Evolutionary conservation across 2,888 invertebrate genomes (phyloP).

Genomic region (Pseudococcus jackbeardsleyi): DNA sequence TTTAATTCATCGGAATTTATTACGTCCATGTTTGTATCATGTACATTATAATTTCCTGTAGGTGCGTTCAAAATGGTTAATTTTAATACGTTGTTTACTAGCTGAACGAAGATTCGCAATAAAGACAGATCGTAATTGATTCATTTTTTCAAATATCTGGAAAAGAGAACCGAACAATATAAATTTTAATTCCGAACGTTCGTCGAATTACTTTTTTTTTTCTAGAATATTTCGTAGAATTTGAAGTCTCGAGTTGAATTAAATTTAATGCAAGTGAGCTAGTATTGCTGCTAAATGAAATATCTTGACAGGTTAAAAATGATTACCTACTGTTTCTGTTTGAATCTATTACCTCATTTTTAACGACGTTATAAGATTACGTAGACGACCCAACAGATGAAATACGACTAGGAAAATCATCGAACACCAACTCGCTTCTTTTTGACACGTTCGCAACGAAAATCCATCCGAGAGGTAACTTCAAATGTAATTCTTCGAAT

Average conservation of each 20-base stretch:
- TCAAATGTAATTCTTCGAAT: not conserved
- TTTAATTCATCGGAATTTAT: conserved; percentile 65
- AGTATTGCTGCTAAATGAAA: not conserved
- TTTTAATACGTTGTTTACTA: conserved; percentile 40
- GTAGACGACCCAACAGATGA: not conserved
- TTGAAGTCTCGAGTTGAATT: not conserved
- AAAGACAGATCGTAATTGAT: not conserved
- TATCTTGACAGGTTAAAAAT: conserved; percentile 9
- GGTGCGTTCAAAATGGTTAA: conserved; percentile 16
- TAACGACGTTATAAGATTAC: not conserved
- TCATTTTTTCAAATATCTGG: conserved; percentile 2
- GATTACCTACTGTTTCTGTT: not conserved
- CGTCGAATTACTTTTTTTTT: not conserved
- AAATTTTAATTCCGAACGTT: not conserved
- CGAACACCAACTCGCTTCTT: not conserved
- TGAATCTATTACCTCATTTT: conserved; percentile 4
- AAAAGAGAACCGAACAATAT: not conserved
- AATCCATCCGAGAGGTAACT: not conserved
- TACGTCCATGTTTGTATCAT: conserved; percentile 56
- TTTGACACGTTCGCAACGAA: not conserved
- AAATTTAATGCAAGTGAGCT: not conserved
- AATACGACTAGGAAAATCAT: not conserved
- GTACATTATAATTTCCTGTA: conserved; percentile 55
- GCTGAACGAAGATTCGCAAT: conserved; percentile 19
- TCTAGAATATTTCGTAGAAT: not conserved